Evolutionary conservation across 2,113 vertebrate genomes (phyloP).

Genomic region (Thomomys bottae): DNA sequence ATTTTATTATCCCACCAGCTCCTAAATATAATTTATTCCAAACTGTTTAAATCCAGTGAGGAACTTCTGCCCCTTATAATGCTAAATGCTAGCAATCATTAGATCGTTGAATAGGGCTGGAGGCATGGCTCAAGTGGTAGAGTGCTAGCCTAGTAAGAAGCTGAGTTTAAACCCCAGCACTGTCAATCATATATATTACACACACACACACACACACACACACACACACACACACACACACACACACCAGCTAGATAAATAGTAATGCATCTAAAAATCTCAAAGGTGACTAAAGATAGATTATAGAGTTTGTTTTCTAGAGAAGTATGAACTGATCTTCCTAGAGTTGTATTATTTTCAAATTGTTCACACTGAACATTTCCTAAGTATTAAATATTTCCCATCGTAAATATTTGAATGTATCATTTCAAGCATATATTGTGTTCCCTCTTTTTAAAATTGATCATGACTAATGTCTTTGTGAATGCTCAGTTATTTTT

Average conservation of each 20-base stretch:
- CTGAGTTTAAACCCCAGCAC: too few relatives aligned
- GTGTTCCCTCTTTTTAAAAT: conserved; percentile 6
- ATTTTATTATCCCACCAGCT: neutral
- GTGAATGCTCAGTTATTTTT: neutral
- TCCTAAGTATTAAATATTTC: conserved; percentile 18
- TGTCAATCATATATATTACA: too few relatives aligned
- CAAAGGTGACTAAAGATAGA: neutral
- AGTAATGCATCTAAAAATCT: neutral
- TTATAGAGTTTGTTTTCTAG: neutral
- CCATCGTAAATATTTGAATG: neutral
- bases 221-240: too few relatives aligned
- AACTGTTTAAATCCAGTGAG: neutral
- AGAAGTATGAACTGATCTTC: neutral
- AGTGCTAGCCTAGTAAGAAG: too few relatives aligned
- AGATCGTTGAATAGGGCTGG: neutral
- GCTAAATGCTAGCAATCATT: neutral
- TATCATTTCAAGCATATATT: neutral
- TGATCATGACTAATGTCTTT: conserved; percentile 6
- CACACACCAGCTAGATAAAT: neutral
- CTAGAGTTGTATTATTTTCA: neutral
- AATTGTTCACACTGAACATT: neutral
- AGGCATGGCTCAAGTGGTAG: too few relatives aligned
- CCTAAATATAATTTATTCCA: neutral
- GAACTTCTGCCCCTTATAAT: neutral
- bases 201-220: too few relatives aligned